These are phyloP conservation scores for Melanotus villosus DNA, from an alignment of 2,888 invertebrate genomes.

Conservation along the genomic window DNA sequence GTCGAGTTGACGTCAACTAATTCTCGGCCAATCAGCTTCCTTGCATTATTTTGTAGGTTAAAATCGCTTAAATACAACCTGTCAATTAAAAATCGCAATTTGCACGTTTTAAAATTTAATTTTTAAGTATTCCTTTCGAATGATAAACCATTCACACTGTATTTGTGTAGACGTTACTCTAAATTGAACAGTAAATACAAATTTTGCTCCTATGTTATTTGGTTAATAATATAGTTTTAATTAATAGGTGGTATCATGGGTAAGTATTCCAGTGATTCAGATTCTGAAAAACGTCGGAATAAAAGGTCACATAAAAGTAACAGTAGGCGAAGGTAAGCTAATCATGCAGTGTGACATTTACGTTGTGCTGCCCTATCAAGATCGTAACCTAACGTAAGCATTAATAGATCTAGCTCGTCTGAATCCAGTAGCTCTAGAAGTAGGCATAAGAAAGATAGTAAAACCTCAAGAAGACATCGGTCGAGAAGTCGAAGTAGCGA, in stretches of 20 bases:
- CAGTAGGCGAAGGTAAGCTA: slow-evolving; percentile 64
- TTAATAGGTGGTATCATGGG: slow-evolving; percentile 59
- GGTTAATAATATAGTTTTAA: not conserved
- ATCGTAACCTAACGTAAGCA: slow-evolving; percentile 39
- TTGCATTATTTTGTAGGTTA: not conserved
- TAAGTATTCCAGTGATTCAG: slow-evolving; percentile 68
- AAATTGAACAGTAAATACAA: too few relatives aligned
- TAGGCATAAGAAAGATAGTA: slow-evolving; percentile 46
- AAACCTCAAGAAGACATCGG: slow-evolving; percentile 51
- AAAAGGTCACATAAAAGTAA: slow-evolving; percentile 64
- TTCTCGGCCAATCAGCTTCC: not conserved
- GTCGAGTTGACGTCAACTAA: not conserved
- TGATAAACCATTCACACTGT: too few relatives aligned
- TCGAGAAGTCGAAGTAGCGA: slow-evolving; percentile 60
- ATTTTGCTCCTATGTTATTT: too few relatives aligned
- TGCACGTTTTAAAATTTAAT: too few relatives aligned
- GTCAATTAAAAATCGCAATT: not conserved
- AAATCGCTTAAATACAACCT: not conserved
- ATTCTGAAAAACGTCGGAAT: slow-evolving; percentile 63
- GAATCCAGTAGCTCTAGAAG: slow-evolving; percentile 60
- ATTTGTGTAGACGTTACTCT: too few relatives aligned
- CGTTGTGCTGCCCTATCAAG: slow-evolving; percentile 29
- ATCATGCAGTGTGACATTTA: slow-evolving; percentile 40
- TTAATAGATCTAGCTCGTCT: slow-evolving; percentile 63
- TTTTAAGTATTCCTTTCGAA: too few relatives aligned